Evolutionary conservation across 2,113 vertebrate species (phyloP).

Genomic region (Semicossyphus pulcher): DNA sequence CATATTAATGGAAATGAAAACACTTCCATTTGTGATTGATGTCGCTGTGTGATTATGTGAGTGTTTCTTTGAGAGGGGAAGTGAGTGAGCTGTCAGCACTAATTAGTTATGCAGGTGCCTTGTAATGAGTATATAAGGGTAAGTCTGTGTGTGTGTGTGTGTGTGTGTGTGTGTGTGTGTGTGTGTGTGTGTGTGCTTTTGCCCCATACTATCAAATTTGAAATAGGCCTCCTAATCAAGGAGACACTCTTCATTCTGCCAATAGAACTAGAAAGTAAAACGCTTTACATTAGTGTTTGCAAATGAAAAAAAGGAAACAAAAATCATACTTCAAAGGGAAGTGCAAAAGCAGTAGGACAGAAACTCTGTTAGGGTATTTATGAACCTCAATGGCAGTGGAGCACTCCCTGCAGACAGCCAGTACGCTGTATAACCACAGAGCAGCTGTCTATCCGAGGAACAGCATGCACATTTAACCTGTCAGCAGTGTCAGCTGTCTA

Average conservation of each 20-base stretch:
- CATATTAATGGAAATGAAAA: slow-evolving; percentile 83
- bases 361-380: slow-evolving; percentile 34
- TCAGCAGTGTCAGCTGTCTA: slow-evolving; percentile 19
- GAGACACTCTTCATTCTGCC: slow-evolving; percentile 39
- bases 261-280: slow-evolving; percentile 57
- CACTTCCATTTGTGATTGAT: slow-evolving; percentile 78
- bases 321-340: slow-evolving; percentile 47
- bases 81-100: slow-evolving; percentile 62
- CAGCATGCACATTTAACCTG: slow-evolving; percentile 6
- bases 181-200: slow-evolving; percentile 1
- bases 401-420: slow-evolving; percentile 8
- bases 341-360: not conserved
- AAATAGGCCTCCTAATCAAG: slow-evolving; percentile 44
- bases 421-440: slow-evolving; percentile 28
- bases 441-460: slow-evolving; percentile 26
- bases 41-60: slow-evolving; percentile 31
- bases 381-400: slow-evolving; percentile 22
- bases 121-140: slow-evolving; percentile 47
- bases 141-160: not conserved
- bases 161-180: slow-evolving; percentile 7
- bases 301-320: slow-evolving; percentile 1
- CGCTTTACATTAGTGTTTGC: slow-evolving; percentile 43
- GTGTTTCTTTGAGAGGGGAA: slow-evolving; percentile 39
- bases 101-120: slow-evolving; percentile 71
- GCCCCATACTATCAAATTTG: slow-evolving; percentile 17